phyloP scores from a whole-genome alignment of 2,888 invertebrate species.

The Xanthia togata region DNA sequence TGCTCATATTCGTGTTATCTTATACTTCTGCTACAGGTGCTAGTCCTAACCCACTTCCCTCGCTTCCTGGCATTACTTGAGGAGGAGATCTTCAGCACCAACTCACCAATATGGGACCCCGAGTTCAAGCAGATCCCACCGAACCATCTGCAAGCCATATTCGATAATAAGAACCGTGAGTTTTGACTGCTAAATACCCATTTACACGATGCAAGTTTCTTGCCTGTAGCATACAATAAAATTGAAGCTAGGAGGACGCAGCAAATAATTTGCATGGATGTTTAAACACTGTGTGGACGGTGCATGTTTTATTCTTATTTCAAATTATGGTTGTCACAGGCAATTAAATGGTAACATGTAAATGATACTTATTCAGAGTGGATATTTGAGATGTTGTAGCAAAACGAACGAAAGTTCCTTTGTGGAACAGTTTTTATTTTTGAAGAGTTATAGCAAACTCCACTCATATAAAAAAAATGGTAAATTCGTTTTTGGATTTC shows the following conservation, averaged over 20 bases:
- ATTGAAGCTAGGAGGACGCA: no score
- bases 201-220: not conserved
- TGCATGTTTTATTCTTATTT: not conserved
- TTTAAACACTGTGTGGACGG: no score
- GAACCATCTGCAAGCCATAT: slow-evolving; percentile 91
- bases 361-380: not conserved
- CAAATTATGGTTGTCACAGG: not conserved
- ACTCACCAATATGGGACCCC: slow-evolving; percentile 98
- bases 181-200: not conserved
- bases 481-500: not conserved
- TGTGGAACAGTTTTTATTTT: no score
- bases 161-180: slow-evolving; percentile 90
- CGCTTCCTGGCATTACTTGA: slow-evolving; percentile 97
- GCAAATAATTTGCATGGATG: no score
- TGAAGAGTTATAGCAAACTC: no score
- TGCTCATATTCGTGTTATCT: not conserved
- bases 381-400: not conserved
- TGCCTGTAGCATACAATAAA: not conserved
- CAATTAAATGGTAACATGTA: not conserved
- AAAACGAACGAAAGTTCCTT: no score
- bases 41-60: slow-evolving; percentile 97
- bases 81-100: slow-evolving; percentile 95
- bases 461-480: no score
- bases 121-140: slow-evolving; percentile 95
- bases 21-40: slow-evolving; percentile 80